phyloP scores from a whole-genome alignment of 2,113 vertebrate genomes.

The Oreocharis arfaki region DNA sequence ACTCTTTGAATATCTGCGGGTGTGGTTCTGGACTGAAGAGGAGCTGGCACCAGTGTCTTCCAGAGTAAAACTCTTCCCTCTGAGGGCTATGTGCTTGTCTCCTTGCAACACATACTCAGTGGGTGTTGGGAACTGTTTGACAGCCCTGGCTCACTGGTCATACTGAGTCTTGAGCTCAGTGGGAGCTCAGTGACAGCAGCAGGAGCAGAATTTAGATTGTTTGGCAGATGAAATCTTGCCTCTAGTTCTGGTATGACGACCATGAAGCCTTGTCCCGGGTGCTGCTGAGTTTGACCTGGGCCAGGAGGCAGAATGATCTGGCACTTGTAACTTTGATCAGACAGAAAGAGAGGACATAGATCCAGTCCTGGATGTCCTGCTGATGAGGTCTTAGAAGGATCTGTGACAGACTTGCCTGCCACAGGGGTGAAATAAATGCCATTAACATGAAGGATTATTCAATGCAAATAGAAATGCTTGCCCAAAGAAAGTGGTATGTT shows the following conservation, averaged over 20 bases:
- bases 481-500: neutral
- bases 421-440: neutral
- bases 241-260: neutral
- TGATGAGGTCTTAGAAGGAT: neutral
- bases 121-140: neutral
- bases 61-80: neutral
- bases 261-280: neutral
- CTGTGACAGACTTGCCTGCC: neutral
- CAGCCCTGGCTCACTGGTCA: neutral
- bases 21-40: neutral
- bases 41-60: neutral
- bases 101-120: rapidly evolving
- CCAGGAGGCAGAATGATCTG: neutral
- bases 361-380: neutral
- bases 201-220: neutral
- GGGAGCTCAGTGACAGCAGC: neutral
- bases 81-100: neutral
- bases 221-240: neutral
- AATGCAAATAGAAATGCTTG: neutral
- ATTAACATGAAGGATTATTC: neutral
- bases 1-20: neutral
- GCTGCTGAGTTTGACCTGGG: neutral
- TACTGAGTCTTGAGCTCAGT: neutral
- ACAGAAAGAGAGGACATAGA: neutral
- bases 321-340: neutral